Evolutionary conservation across 2,797 vertebrate species (phyloP), one percentile per base, ranked within the genome.

Genomic region (Chelon labrosus): DNA sequence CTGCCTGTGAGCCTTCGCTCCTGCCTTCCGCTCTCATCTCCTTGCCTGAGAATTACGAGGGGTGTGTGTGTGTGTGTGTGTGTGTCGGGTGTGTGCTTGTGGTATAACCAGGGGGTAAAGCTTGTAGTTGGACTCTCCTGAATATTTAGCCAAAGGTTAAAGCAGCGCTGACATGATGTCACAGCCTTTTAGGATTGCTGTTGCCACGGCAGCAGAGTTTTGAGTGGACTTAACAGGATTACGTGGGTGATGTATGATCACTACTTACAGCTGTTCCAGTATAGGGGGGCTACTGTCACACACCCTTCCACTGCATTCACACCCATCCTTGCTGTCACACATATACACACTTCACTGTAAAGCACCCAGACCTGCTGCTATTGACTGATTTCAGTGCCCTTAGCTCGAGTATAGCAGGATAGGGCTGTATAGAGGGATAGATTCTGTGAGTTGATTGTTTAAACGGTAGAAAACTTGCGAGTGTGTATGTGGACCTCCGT

Each of bases 111-210:
- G 62, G 39, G 49, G 25, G n/a, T 5, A 50, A 46, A 20, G 73
- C 85, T 51, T 31, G 53, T 65, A 69, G 86, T 74, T 81, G 50
- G 71, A 81, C 77, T 82, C 83, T 78, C 74, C 75, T 88, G 79
- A 87, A 75, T 88, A 78, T 89, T 90, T 91, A 94, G 91, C 92
- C 92, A 93, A 92, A 93, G 91, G 89, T 86, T 90, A 89, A 90
- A 84, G 79, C 75, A 57, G 79, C 46, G 62, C 79, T 72, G 83
- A 88, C 76, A 86, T 57, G 80, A 85, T 52, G 75, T 81, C 79
- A 37, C 77, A 70, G 85, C 80, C 60, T 90, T 79, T 85, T 83
- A 65, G 65, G 75, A 75, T 80, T 57, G 67, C 74, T 74, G 73
- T 83, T 76, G 66, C 84, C 60, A 16, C 65, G 62, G 78, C 83